These are phyloP conservation scores for Chelidonichthys spinosus DNA, from an alignment of 2,797 vertebrate genomes.

Conservation along the genomic window DNA sequence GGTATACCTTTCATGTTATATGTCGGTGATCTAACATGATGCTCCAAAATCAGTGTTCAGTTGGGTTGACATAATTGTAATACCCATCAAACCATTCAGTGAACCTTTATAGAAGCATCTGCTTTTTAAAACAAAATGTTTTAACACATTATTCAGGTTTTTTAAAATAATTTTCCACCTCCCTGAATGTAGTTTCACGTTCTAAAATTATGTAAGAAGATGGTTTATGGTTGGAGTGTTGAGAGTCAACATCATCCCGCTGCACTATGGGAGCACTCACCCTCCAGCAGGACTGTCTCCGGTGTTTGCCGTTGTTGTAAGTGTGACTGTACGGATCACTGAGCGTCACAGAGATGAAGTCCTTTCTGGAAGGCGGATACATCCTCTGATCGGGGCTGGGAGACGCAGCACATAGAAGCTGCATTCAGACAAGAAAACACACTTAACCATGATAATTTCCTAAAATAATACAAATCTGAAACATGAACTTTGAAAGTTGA, in stretches of 20 bases:
- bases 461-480: neutral
- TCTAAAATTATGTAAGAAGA: neutral
- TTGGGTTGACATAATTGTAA: neutral
- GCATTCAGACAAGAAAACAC: slow-evolving; percentile 19
- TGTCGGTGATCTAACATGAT: neutral
- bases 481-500: neutral
- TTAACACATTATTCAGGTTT: neutral
- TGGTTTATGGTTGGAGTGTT: neutral
- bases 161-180: neutral
- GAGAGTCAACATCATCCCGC: neutral
- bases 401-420: slow-evolving; percentile 62
- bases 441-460: neutral
- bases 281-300: slow-evolving; percentile 93
- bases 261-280: slow-evolving; percentile 75
- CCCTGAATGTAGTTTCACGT: neutral
- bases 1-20: neutral
- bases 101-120: neutral
- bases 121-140: neutral
- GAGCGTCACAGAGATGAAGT: slow-evolving; percentile 93
- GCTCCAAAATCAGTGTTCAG: neutral
- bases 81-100: neutral
- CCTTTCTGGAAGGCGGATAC: slow-evolving; percentile 89
- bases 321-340: slow-evolving; percentile 77
- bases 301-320: slow-evolving; percentile 91
- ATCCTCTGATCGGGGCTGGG: slow-evolving; percentile 75